A percentile compares a stretch with the other conserved stretches of the same genome.
These are phyloP conservation scores for Linnaemya tessellans DNA, from an alignment of 2,888 invertebrate genomes.

Conservation along the genomic window DNA sequence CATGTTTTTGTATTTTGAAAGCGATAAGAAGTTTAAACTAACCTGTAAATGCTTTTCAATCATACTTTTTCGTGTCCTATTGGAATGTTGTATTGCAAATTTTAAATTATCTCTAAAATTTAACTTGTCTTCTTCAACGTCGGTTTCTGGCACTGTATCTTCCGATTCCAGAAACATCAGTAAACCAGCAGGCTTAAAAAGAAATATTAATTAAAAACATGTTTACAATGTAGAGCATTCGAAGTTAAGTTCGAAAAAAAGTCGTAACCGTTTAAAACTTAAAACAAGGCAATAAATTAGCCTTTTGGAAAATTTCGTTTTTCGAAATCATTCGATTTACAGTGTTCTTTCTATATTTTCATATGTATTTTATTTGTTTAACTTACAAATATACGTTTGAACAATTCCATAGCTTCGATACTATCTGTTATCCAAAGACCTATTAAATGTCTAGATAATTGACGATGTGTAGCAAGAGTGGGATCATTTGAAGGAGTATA, in stretches of 20 bases:
- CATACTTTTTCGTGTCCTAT: slow-evolving; percentile 87
- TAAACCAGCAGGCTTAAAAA: slow-evolving; percentile 93
- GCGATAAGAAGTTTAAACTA: background rate
- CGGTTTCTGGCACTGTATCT: slow-evolving; percentile 88
- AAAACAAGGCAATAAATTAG: no score
- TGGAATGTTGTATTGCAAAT: slow-evolving; percentile 92
- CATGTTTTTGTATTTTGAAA: background rate
- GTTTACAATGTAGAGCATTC: no score
- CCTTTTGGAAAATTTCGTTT: no score
- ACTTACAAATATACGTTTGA: slow-evolving; percentile 93
- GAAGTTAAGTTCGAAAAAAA: background rate
- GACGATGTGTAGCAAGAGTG: slow-evolving; percentile 92
- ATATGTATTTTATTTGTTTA: background rate
- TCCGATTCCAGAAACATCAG: slow-evolving; percentile 94
- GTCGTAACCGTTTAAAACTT: background rate
- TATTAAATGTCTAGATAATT: slow-evolving; percentile 96
- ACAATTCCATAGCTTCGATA: slow-evolving; percentile 93
- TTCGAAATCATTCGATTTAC: no score
- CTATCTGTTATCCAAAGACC: slow-evolving; percentile 98
- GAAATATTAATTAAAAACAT: background rate
- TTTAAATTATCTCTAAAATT: slow-evolving; percentile 96
- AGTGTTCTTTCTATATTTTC: no score
- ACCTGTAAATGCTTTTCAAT: slow-evolving; percentile 93
- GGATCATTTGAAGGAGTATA: slow-evolving; percentile 93
- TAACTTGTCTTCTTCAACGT: slow-evolving; percentile 88